Evolutionary conservation across 2,888 invertebrate species (phyloP), one percentile per base, ranked within the genome.

Genomic region (Alsophila aescularia): DNA sequence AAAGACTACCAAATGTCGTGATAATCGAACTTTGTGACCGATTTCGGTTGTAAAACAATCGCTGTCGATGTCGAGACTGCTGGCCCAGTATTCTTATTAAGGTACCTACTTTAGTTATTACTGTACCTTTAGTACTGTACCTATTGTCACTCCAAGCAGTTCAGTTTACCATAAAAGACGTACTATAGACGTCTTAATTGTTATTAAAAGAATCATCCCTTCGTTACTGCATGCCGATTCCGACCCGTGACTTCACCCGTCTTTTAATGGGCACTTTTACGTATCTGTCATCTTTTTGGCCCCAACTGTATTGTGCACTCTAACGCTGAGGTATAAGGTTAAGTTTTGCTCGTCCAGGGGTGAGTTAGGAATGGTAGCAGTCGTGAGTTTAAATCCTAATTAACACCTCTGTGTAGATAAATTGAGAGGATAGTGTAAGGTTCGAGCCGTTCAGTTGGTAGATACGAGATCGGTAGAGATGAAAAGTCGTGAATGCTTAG

Each of bases 321-420:
- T 77, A 75, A 0, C 6, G 0, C 2, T 7, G 10, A 4, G 1
- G 13, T 14, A 21, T 72, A 81, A 54, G 60, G 77, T 69, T 48
- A 34, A 31, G 47, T 70, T 73, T 79, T 36, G 52, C 47, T 60
- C 56, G 58, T 13, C 10, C n/a, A 50, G 32, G 1, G 27, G 47
- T 27, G 15, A 57, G 44, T 65, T 68, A 73, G 69, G 76, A 79
- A 81, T 81, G 78, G 81, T 77, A 79, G 77, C 78, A 84, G 89
- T 90, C 90, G 90, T 91, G 90, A 90, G 90, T 83, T 81, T 83
- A 77, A 81, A 82, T 77, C 81, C 87, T 91, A 91, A 91, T 91
- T 91, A 91, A 91, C 90, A 90, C 91, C 86, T 88, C 75, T 69
- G 76, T 77, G 76, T 77, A 84, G 90, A 91, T 91, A 90, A 91